These are phyloP conservation scores for Clarias macrocephalus DNA, from an alignment of 2,113 vertebrate species.

Conservation along the genomic window DNA sequence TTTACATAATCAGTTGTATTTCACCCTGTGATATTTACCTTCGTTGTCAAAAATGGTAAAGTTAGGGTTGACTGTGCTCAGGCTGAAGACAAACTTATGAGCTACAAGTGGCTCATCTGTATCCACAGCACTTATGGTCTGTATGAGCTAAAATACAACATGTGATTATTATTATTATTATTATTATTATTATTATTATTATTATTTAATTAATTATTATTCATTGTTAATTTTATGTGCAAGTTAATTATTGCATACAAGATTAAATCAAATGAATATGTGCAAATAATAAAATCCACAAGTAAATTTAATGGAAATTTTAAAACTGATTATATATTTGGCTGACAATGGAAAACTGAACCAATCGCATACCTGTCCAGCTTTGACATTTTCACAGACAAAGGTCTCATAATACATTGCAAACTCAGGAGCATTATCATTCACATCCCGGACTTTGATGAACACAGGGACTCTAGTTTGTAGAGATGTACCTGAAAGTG, in stretches of 20 bases:
- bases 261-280: no score
- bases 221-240: no score
- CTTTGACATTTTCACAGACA: constrained; percentile 95
- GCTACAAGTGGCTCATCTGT: constrained; percentile 94
- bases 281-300: not conserved
- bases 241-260: no score
- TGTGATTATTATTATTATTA: not conserved
- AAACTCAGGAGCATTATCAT: constrained; percentile 94
- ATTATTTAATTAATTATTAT: no score
- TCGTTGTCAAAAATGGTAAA: constrained; percentile 96
- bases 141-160: constrained; percentile 83
- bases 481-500: constrained; percentile 43
- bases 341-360: not conserved
- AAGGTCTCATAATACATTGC: constrained; percentile 95
- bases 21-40: constrained; percentile 73
- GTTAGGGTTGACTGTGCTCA: constrained; percentile 91
- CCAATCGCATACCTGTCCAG: constrained; percentile 83
- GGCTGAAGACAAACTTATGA: constrained; percentile 97
- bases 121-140: constrained; percentile 96
- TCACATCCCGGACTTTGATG: constrained; percentile 91
- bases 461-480: constrained; percentile 86
- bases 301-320: not conserved
- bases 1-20: not conserved
- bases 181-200: not conserved
- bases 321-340: not conserved